These are phyloP conservation scores for Telmatherina bonti DNA, from an alignment of 2,797 vertebrate species.

Conservation along the genomic window DNA sequence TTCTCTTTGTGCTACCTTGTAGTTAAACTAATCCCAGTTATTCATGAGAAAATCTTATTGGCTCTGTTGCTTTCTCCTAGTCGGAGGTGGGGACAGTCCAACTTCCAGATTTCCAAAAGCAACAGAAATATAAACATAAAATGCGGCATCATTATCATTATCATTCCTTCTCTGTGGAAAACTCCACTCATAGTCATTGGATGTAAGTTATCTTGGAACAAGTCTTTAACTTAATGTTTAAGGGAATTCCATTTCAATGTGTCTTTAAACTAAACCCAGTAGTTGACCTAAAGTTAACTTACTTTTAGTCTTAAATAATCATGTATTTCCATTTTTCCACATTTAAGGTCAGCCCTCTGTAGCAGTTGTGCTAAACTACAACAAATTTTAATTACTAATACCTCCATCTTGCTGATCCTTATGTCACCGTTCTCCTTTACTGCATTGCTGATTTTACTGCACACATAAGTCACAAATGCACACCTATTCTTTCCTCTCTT, in stretches of 20 bases:
- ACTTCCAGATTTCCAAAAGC: neutral
- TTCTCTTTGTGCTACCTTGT: neutral
- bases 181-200: neutral
- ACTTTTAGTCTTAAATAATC: neutral
- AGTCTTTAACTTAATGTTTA: neutral
- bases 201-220: neutral
- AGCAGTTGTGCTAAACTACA: slow-evolving; percentile 1
- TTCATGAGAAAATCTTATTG: neutral
- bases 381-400: slow-evolving; percentile 5
- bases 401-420: neutral
- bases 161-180: neutral
- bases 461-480: neutral
- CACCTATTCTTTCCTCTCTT: slow-evolving; percentile 34
- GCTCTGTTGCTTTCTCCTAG: neutral
- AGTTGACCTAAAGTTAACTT: neutral
- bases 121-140: neutral
- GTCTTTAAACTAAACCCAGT: neutral
- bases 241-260: neutral
- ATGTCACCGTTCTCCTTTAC: neutral
- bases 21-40: neutral
- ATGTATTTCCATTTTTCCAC: neutral
- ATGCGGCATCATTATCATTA: no score
- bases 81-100: neutral
- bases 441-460: slow-evolving; percentile 6
- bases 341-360: neutral